phyloP scores from a whole-genome alignment of 2,888 invertebrate species.

The Cephus pulcher region DNA sequence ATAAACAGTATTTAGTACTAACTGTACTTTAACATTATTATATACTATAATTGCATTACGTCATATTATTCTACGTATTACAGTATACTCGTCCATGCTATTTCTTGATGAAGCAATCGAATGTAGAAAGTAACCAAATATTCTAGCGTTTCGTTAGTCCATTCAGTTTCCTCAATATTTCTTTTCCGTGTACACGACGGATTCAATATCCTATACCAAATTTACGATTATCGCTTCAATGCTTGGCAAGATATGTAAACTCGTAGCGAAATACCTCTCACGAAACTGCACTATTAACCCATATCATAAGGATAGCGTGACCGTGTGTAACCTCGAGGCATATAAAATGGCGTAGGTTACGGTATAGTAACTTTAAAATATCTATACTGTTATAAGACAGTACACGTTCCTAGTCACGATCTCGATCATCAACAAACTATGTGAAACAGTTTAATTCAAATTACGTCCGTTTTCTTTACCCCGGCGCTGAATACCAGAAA shows the following conservation, averaged over 20 bases:
- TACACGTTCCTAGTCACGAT: background rate
- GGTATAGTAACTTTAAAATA: background rate
- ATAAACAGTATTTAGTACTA: accelerated
- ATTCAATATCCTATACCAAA: background rate
- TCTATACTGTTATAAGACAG: background rate
- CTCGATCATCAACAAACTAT: background rate
- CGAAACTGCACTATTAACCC: conserved; percentile 2
- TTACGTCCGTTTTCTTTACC: background rate
- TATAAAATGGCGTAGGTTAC: background rate
- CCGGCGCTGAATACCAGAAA: conserved; percentile 1
- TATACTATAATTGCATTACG: background rate
- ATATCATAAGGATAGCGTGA: conserved; percentile 2
- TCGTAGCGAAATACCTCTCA: background rate
- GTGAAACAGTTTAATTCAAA: background rate
- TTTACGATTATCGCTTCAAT: background rate
- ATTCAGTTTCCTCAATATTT: background rate
- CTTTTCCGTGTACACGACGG: background rate
- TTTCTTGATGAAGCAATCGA: background rate
- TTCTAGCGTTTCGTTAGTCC: background rate
- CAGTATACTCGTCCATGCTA: background rate
- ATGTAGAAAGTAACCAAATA: background rate
- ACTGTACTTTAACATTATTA: background rate
- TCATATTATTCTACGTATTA: background rate
- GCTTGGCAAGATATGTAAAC: background rate
- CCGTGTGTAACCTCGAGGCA: background rate